Percentiles rank a stretch among this genome's conserved stretches.
These are phyloP conservation scores for Danaus melanippus DNA, from an alignment of 1,140 invertebrate species.

Conservation along the genomic window DNA sequence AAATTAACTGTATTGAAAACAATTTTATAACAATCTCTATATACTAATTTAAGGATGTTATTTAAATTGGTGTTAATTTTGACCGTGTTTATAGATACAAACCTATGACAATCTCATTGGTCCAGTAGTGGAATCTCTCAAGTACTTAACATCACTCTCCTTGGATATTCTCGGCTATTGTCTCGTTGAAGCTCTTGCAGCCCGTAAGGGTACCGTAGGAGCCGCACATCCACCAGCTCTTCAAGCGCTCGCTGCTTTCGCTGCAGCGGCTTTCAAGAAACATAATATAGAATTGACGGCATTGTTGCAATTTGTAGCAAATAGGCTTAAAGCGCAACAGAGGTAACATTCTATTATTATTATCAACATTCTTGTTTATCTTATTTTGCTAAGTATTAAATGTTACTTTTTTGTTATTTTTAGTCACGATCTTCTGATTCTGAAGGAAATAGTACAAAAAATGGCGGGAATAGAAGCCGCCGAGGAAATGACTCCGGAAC, in stretches of 20 bases:
- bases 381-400: too few species aligned
- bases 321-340: conserved; percentile 96
- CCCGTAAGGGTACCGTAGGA: conserved; percentile 84
- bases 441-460: conserved; percentile 99
- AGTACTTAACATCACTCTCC: conserved; percentile 95
- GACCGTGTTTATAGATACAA: conserved; percentile 86
- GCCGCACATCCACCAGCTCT: conserved; percentile 97
- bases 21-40: too few species aligned
- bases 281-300: conserved; percentile 97
- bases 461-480: conserved; percentile 98
- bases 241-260: conserved; percentile 94
- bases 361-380: too few species aligned
- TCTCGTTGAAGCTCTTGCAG: conserved; percentile 91
- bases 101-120: conserved; percentile 97
- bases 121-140: conserved; percentile 98
- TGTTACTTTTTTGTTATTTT: conserved; percentile 15
- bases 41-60: too few species aligned
- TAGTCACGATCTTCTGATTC: conserved; percentile 93
- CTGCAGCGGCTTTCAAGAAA: conserved; percentile 96
- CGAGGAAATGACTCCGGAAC: conserved; percentile 96
- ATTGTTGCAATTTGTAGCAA: conserved; percentile 96
- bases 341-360: conserved; percentile 74
- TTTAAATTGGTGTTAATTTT: background rate
- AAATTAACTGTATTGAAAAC: too few species aligned
- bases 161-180: conserved; percentile 98